phyloP scores from a whole-genome alignment of 2,797 vertebrate genomes.

The Typhlichthys subterraneus region DNA sequence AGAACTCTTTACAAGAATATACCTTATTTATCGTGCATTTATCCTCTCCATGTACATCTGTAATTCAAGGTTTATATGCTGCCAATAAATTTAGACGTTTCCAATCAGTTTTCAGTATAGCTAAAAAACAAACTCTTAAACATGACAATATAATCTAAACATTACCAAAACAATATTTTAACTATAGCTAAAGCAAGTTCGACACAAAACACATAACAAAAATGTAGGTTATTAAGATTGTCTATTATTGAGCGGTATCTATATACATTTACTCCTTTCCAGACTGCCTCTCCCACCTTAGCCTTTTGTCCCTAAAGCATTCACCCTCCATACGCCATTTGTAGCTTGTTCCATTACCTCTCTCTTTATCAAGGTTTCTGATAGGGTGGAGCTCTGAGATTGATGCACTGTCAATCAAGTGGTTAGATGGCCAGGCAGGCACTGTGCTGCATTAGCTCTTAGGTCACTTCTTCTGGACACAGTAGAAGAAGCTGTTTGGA shows the following conservation, averaged over 20 bases:
- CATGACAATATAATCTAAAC: too few species aligned
- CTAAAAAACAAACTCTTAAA: too few species aligned
- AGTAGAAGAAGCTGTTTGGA: background rate
- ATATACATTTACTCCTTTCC: background rate
- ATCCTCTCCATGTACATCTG: background rate
- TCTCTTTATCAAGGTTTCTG: constrained; percentile 14
- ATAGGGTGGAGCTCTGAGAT: background rate
- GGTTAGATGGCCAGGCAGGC: constrained; percentile 11
- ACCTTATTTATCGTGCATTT: constrained; percentile 46
- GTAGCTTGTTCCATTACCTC: constrained; percentile 13
- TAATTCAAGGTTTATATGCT: background rate
- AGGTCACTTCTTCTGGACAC: background rate
- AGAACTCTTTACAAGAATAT: constrained; percentile 36
- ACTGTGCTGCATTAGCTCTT: constrained; percentile 8
- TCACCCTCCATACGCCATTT: constrained; percentile 3
- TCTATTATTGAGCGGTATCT: too few species aligned
- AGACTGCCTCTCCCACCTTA: background rate
- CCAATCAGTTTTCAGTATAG: too few species aligned
- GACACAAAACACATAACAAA: too few species aligned
- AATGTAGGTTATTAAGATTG: too few species aligned
- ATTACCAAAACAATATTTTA: too few species aligned
- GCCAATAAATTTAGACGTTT: too few species aligned
- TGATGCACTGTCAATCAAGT: constrained; percentile 19
- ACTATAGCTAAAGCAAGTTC: too few species aligned
- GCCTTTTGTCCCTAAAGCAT: background rate